Evolutionary conservation across 2,888 invertebrate genomes (phyloP).

Genomic region (Agonopterix alstromeriana): DNA sequence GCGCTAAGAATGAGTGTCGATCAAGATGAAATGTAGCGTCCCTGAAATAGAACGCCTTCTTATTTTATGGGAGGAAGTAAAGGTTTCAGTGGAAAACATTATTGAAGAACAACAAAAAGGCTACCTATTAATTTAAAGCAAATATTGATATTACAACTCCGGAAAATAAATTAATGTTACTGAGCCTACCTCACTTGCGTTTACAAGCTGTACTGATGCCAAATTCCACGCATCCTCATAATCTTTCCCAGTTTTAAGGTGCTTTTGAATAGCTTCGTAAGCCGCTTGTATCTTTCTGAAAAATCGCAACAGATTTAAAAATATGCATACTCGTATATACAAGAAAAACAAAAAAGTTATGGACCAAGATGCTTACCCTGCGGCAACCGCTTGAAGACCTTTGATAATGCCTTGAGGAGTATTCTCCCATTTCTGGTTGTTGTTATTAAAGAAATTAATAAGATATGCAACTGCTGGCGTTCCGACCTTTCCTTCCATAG

Average conservation of each 20-base stretch:
- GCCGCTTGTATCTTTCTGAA: conserved; percentile 41
- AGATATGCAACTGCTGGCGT: conserved; percentile 85
- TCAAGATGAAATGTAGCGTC: too few relatives aligned
- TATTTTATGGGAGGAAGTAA: too few relatives aligned
- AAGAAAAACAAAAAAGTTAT: neutral
- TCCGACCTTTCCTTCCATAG: conserved; percentile 74
- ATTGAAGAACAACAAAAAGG: neutral
- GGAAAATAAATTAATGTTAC: too few relatives aligned
- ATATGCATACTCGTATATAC: neutral
- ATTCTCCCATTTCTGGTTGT: conserved; percentile 43
- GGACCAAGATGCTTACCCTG: conserved; percentile 67
- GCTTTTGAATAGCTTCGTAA: conserved; percentile 54
- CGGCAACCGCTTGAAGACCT: conserved; percentile 79
- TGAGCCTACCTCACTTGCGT: conserved; percentile 84
- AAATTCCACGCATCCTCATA: conserved; percentile 91
- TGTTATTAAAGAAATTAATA: conserved; percentile 32
- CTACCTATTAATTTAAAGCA: neutral
- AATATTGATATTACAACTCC: too few relatives aligned
- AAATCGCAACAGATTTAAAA: conserved; percentile 1
- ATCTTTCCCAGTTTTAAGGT: conserved; percentile 78
- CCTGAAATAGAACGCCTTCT: too few relatives aligned
- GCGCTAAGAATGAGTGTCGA: too few relatives aligned
- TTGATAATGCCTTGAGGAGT: conserved; percentile 70
- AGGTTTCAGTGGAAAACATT: too few relatives aligned
- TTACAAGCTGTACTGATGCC: conserved; percentile 87